Conservation (phyloP, 1,140 invertebrate genomes). For the Drosophila saltans region DNA sequence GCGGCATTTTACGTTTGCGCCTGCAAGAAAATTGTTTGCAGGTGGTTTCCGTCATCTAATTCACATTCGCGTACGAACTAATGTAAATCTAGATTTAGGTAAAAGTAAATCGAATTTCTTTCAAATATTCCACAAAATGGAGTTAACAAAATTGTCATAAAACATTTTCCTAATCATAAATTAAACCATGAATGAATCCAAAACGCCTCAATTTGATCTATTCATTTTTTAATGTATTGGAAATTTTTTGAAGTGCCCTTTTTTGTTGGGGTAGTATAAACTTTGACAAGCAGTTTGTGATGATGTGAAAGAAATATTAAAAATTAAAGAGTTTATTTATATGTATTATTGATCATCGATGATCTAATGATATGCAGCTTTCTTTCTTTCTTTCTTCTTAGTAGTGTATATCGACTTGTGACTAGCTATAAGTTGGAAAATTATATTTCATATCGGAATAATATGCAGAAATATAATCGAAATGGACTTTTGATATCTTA, state of each 20-base stretch:
- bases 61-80: conserved; percentile 30
- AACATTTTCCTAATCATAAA: conserved; percentile 22
- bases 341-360: too few relatives aligned
- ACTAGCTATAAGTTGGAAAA: too few relatives aligned
- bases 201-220: background rate
- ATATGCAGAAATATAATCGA: too few relatives aligned
- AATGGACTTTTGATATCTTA: too few relatives aligned
- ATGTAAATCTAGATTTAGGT: conserved; percentile 23
- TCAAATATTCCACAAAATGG: conserved; percentile 2
- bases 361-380: too few relatives aligned
- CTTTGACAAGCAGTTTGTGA: background rate
- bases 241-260: background rate
- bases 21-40: conserved; percentile 65
- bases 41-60: conserved; percentile 63
- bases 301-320: too few relatives aligned
- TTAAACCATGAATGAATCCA: background rate
- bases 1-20: conserved; percentile 68
- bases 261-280: background rate
- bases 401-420: too few relatives aligned
- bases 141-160: conserved; percentile 19
- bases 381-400: too few relatives aligned
- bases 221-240: background rate
- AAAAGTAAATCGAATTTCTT: conserved; percentile 10
- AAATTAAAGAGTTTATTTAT: too few relatives aligned
- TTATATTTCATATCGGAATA: too few relatives aligned